Conservation (phyloP, 2,888 invertebrate species). For the Hemithea aestivaria region DNA sequence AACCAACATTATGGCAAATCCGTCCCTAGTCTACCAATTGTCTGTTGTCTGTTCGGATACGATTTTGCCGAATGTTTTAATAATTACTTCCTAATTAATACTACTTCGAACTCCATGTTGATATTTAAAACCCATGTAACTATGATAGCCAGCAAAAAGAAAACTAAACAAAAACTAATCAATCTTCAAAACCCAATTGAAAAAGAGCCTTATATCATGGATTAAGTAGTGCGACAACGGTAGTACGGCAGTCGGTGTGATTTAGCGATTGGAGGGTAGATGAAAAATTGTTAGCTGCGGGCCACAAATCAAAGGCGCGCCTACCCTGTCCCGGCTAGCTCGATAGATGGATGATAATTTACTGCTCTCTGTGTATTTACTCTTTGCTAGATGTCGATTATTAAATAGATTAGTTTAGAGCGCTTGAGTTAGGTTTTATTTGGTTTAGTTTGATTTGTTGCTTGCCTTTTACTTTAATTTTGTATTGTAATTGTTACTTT, state of each 20-base stretch:
- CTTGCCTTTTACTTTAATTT: too few species aligned
- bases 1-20: too few species aligned
- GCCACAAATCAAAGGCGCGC: conserved; percentile 49
- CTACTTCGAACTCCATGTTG: too few species aligned
- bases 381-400: conserved; percentile 25
- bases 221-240: neutral
- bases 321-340: conserved; percentile 29
- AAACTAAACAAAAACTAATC: neutral
- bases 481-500: too few species aligned
- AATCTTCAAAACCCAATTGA: conserved; percentile 5
- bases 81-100: too few species aligned
- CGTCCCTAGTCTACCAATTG: too few species aligned
- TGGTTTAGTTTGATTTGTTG: too few species aligned
- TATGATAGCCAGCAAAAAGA: neutral
- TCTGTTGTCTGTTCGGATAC: too few species aligned
- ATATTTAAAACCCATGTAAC: neutral
- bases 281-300: conserved; percentile 48
- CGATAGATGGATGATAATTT: conserved; percentile 39
- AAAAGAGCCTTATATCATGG: neutral
- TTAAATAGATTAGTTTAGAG: conserved; percentile 22
- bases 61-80: too few species aligned
- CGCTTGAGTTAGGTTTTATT: too few species aligned
- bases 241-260: conserved; percentile 41
- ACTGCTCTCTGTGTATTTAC: conserved; percentile 40
- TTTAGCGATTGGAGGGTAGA: conserved; percentile 43